Evolutionary conservation across 2,113 vertebrate species (phyloP), one percentile per base, ranked within the genome.

Genomic region (Melanostigma gelatinosum): DNA sequence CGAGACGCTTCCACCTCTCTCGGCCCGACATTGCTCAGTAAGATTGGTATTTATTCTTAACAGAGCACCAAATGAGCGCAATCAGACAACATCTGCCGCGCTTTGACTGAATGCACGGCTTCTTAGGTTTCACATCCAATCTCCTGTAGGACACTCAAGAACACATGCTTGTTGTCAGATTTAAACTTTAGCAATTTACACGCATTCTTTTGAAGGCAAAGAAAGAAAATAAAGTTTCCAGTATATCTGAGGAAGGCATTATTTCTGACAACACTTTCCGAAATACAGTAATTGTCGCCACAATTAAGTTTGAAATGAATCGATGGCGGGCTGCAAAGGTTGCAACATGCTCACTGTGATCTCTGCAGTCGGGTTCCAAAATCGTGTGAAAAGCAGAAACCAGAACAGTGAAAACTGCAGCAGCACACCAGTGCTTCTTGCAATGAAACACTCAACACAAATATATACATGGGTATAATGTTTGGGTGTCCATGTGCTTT

Each of bases 41-140:
- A 32, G 50, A 74, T 24, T 36, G 84, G 70, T 67, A 75, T 74
- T 60, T 44, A 52, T 68, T 60, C 67, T 86, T 80, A 85, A 88
- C 40, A 36, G 36, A 79, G 69, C 61, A 32, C 44, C 74, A 83
- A 66, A 90, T 77, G 67, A 79, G 73, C 52, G 63, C 80, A 84
- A 79, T 89, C 80, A 85, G 29, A 83, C 55, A 75, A 88, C 86
- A 88, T 91, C 85, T 86, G 92, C 71, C 54, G 40, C 10, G 36
- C 63, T 85, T 40, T 73, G 69, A 85, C 67, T 77, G 68, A 69
- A 77, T 1, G 60, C 70, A 69, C 32, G 32, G 44, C 71, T 77
- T 75, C 85, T 82, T 66, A 55, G 61, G 78, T 83, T 83, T 77
- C 74, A 81, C 5, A 60, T 60, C 66, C 38, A 27, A 61, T 38